Conservation (phyloP, 1,140 invertebrate species). For the Rhopalosiphum padi region DNA sequence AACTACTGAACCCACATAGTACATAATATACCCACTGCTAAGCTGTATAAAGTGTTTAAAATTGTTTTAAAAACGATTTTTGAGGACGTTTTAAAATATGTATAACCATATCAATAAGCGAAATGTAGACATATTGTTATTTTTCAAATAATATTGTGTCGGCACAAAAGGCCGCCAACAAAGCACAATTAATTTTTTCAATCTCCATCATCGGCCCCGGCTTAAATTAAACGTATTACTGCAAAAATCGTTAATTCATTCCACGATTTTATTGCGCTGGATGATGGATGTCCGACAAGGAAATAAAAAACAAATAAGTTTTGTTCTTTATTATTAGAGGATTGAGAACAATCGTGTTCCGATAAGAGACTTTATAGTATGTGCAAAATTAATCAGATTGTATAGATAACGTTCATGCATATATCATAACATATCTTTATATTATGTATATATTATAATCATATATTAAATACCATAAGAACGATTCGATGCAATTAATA, state of each 20-base stretch:
- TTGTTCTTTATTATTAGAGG: neutral
- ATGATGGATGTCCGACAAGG: neutral
- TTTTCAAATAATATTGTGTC: neutral
- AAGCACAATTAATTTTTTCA: neutral
- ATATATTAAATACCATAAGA: neutral
- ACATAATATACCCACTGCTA: neutral
- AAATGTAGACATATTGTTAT: neutral
- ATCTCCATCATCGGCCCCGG: neutral
- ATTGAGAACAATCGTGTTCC: constrained; percentile 19
- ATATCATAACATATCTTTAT: neutral
- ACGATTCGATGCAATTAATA: constrained; percentile 41
- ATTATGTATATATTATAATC: constrained; percentile 5
- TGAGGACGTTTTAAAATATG: neutral
- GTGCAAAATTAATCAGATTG: constrained; percentile 29
- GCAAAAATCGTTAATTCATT: neutral
- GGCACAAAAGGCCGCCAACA: neutral
- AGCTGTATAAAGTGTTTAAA: neutral
- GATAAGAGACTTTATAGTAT: constrained; percentile 14
- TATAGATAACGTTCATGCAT: neutral
- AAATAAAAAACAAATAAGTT: neutral
- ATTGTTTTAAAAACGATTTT: neutral
- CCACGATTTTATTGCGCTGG: neutral
- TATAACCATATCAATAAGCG: neutral
- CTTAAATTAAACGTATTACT: neutral
- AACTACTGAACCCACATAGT: neutral